These are phyloP conservation scores for Rana temporaria DNA, from an alignment of 2,113 vertebrate genomes.

Conservation along the genomic window DNA sequence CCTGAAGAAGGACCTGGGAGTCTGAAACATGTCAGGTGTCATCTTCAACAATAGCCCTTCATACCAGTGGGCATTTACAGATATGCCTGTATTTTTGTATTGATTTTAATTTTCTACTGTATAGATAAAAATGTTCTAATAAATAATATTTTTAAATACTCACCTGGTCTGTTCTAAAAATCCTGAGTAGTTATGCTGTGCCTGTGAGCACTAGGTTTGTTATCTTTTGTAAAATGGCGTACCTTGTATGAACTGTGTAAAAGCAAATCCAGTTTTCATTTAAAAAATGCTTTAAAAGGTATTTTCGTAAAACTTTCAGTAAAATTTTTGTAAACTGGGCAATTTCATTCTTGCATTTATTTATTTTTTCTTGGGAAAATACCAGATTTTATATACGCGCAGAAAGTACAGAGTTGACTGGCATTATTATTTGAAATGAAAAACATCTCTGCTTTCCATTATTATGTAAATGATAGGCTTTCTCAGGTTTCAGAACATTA, in stretches of 20 bases:
- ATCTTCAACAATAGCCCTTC: no score
- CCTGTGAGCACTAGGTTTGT: no score
- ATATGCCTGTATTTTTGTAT: no score
- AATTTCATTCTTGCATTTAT: constrained; percentile 30
- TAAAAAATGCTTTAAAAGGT: constrained; percentile 10
- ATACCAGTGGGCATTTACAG: no score
- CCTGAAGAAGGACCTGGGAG: no score
- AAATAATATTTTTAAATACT: no score
- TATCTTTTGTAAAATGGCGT: no score
- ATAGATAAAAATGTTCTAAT: no score
- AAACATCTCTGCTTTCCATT: constrained; percentile 46
- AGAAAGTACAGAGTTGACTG: constrained; percentile 26
- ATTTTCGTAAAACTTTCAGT: constrained; percentile 10
- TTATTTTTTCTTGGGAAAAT: constrained; percentile 2
- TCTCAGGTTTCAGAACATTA: constrained; percentile 22
- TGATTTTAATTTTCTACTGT: no score
- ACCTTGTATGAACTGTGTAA: neutral
- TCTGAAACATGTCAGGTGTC: no score
- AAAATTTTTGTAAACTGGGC: constrained; percentile 1
- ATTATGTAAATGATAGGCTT: constrained; percentile 48
- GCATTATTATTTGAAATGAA: constrained; percentile 38
- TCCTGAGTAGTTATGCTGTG: no score
- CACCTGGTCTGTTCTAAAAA: no score
- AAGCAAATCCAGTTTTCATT: neutral
- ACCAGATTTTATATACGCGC: constrained; percentile 24